phyloP scores from a whole-genome alignment of 92 coral and sea anemone species.

The Porites divaricata region DNA sequence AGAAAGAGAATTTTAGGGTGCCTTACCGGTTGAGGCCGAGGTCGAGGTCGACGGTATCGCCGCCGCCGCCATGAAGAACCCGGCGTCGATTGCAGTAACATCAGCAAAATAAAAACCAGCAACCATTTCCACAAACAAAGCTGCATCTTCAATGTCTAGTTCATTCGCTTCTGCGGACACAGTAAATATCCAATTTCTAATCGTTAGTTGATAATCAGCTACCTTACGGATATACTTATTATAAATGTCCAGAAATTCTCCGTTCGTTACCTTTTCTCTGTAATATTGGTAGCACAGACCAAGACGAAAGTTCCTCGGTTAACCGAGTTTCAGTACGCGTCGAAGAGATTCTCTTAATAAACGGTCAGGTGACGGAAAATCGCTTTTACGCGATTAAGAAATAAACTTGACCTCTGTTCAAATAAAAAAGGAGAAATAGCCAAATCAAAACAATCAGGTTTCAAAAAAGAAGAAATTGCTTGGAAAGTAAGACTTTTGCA shows the following conservation, averaged over 20 bases:
- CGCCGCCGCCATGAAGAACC: slow-evolving; percentile 34
- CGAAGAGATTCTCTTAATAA: neutral
- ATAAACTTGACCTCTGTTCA: neutral
- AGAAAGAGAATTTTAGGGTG: neutral
- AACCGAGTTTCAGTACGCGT: no score
- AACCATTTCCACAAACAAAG: slow-evolving; percentile 27
- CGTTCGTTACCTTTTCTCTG: neutral
- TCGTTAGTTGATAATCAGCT: neutral
- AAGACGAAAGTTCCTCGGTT: neutral
- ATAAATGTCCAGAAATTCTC: neutral
- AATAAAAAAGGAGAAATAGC: neutral
- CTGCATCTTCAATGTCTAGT: slow-evolving; percentile 4
- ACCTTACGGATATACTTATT: no score
- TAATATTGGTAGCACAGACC: neutral
- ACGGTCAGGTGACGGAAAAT: neutral
- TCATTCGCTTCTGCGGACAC: slow-evolving; percentile 2
- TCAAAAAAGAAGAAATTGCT: neutral
- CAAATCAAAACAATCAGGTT: neutral
- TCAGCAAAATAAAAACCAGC: slow-evolving; percentile 11
- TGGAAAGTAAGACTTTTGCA: neutral
- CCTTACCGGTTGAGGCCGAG: neutral
- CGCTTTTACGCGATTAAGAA: neutral
- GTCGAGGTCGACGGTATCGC: neutral
- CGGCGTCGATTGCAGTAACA: slow-evolving; percentile 11
- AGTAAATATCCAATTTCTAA: neutral